Evolutionary conservation across 1,140 invertebrate species (phyloP).

Genomic region (Musca domestica): DNA sequence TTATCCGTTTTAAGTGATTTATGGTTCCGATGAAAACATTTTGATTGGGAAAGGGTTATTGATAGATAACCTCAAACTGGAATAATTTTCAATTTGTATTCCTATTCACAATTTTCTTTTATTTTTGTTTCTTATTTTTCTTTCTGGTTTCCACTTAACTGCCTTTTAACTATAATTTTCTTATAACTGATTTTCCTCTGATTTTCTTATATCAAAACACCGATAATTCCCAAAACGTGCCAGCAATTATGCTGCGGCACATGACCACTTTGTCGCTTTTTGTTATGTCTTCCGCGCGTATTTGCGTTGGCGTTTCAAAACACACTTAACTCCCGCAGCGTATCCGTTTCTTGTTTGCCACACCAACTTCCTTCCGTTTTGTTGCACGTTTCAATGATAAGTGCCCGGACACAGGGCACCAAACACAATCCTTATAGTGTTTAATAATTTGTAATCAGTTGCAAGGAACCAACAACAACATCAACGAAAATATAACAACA

Average conservation of each 20-base stretch:
- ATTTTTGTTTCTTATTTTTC: background rate
- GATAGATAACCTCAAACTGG: background rate
- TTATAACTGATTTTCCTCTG: no score
- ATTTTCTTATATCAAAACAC: no score
- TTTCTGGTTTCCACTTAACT: background rate
- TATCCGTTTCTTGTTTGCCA: conserved; percentile 7
- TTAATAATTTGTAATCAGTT: no score
- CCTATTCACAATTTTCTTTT: background rate
- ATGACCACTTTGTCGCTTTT: background rate
- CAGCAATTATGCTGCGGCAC: background rate
- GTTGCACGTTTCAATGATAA: background rate
- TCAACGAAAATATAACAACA: no score
- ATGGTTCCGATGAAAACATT: no score
- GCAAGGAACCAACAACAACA: no score
- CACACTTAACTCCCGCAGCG: background rate
- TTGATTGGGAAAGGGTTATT: no score
- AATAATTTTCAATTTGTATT: background rate
- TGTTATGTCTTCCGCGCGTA: background rate
- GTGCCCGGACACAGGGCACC: background rate
- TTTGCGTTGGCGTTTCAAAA: background rate
- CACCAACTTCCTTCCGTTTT: conserved; percentile 10
- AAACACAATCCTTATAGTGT: no score
- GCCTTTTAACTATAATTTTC: no score
- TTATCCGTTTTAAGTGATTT: no score
- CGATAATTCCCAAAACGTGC: conserved; percentile 4